Evolutionary conservation across 2,888 invertebrate species (phyloP), one percentile per base, ranked within the genome.

Genomic region (Cancer borealis): DNA sequence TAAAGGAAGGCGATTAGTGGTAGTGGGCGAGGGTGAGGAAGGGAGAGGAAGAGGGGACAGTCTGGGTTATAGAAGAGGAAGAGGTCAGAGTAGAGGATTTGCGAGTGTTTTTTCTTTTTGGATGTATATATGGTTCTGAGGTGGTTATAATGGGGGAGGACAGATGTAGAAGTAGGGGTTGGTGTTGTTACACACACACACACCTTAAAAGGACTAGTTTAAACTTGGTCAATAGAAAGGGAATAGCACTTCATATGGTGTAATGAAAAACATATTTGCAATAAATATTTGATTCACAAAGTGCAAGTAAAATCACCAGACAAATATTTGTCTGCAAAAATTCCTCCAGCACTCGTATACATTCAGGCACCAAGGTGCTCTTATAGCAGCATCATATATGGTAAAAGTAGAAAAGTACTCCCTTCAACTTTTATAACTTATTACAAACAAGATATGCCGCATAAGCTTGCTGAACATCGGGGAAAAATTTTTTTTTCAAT

Each of bases 271-370:
- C 30, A 39, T n/a, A 39, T 39, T 84, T 84, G 84, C 84, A 84
- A 84, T 84, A 84, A 84, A 84, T 84, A 84, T 84, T 84, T 84
- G 84, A 84, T 84, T 84, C 84, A 84, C 84, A 84, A 79, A 26
- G 84, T 84, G 84, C 84, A 84, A 79, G 73, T 79, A 79, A 79
- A 39, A 84, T 84, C 84, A 84, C 30, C 84, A 39, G 84, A 39
- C 84, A 84, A 66, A 66, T 84, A 39, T 84, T 84, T 5, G 84
- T 39, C 84, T 84, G 84, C 84, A 84, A 84, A 84, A 84, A 84
- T 39, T 84, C 84, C 84, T 84, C 84, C 84, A 84, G 30, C 84
- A 84, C 84, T 39, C 39, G 0, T 14, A 39, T 39, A 79, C 14
- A 39, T 73, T 73, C 14, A 84, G 39, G 84, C 84, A 84, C 84